Percentiles rank a stretch among this genome's conserved stretches.
These are phyloP conservation scores for Pemphredon lugubris DNA, from an alignment of 2,888 invertebrate genomes.

Conservation along the genomic window DNA sequence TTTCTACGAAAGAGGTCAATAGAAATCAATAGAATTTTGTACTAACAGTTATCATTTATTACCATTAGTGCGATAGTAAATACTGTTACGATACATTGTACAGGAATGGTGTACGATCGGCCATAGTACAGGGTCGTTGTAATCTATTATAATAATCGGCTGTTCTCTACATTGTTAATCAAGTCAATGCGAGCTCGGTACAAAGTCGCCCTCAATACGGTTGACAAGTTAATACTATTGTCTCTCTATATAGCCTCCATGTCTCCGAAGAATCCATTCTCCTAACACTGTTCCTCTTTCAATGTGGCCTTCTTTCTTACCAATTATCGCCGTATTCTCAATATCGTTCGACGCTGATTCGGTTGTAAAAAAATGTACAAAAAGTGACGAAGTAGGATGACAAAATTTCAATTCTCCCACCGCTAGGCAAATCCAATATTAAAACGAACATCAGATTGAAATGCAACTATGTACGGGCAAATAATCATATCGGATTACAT, in stretches of 20 bases:
- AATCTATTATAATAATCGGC: slow-evolving; percentile 51
- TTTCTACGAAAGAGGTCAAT: no score
- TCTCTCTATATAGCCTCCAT: slow-evolving; percentile 64
- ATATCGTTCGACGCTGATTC: background rate
- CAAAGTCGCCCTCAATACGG: slow-evolving; percentile 24
- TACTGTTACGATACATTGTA: slow-evolving; percentile 78
- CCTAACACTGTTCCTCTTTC: background rate
- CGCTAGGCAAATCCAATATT: no score
- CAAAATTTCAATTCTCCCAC: background rate
- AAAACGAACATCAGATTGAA: no score
- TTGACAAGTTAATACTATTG: slow-evolving; percentile 62
- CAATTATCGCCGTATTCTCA: no score
- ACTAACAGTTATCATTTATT: slow-evolving; percentile 75
- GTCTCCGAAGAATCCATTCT: slow-evolving; percentile 30
- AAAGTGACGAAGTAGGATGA: slow-evolving; percentile 26
- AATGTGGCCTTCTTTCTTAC: background rate
- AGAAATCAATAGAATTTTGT: no score
- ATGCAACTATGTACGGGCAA: no score
- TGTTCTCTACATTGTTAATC: slow-evolving; percentile 51
- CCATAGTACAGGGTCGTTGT: slow-evolving; percentile 63
- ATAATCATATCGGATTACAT: no score
- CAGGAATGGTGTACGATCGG: slow-evolving; percentile 78
- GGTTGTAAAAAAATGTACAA: slow-evolving; percentile 43
- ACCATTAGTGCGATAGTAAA: slow-evolving; percentile 75
- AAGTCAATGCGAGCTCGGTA: slow-evolving; percentile 33